Conservation (phyloP, 2,888 invertebrate genomes). For the Automeris io region DNA sequence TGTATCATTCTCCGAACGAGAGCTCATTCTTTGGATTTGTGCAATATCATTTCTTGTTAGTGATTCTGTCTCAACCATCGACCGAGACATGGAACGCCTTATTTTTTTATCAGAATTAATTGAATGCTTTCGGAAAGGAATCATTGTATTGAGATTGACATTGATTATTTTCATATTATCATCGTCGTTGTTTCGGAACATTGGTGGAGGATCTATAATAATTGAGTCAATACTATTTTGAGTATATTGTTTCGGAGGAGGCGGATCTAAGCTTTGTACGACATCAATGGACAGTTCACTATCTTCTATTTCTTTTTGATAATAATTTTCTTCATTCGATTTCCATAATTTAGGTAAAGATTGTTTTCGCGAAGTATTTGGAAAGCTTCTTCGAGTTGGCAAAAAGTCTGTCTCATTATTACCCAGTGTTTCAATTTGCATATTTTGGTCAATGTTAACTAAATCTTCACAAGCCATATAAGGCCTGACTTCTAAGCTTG, state of each 20-base stretch:
- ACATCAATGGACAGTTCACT: conserved; percentile 36
- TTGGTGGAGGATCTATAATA: conserved; percentile 76
- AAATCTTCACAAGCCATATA: conserved; percentile 83
- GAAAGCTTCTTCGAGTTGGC: conserved; percentile 80
- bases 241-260: conserved; percentile 47
- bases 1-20: conserved; percentile 59
- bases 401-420: conserved; percentile 50
- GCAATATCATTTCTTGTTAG: conserved; percentile 43
- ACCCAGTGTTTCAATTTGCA: conserved; percentile 63
- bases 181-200: conserved; percentile 74
- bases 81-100: conserved; percentile 61
- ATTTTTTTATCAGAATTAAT: conserved; percentile 79
- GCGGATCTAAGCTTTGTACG: conserved; percentile 54
- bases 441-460: conserved; percentile 79
- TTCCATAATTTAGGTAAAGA: conserved; percentile 57
- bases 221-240: conserved; percentile 47
- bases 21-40: conserved; percentile 60
- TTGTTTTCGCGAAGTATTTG: conserved; percentile 74
- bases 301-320: conserved; percentile 29
- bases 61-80: conserved; percentile 61
- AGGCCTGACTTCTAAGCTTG: conserved; percentile 73
- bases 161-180: conserved; percentile 56
- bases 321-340: conserved; percentile 58
- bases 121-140: conserved; percentile 74
- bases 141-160: conserved; percentile 54